phyloP scores from a whole-genome alignment of 2,797 vertebrate species.

The Arctocebus calabarensis region DNA sequence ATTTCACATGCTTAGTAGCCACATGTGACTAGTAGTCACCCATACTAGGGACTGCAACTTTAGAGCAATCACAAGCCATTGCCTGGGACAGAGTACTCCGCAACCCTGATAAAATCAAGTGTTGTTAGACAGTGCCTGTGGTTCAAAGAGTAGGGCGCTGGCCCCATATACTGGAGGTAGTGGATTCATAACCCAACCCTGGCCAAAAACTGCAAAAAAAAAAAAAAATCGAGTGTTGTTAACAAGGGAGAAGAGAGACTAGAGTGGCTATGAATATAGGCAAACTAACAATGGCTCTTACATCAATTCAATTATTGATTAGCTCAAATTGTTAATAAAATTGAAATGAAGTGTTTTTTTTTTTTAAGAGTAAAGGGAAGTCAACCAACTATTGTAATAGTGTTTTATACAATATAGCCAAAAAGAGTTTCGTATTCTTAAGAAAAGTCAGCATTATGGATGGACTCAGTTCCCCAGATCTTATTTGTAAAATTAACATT shows the following conservation, averaged over 20 bases:
- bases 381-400: slow-evolving; percentile 38
- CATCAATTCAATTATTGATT: not conserved
- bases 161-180: no score
- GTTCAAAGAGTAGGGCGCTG: no score
- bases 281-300: not conserved
- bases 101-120: not conserved
- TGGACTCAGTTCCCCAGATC: not conserved
- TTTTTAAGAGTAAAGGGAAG: not conserved
- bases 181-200: no score
- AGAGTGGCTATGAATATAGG: not conserved
- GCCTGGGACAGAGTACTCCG: not conserved
- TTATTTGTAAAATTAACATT: not conserved
- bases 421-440: not conserved
- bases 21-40: not conserved
- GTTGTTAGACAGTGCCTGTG: no score
- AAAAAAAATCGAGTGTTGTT: not conserved
- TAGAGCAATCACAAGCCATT: not conserved
- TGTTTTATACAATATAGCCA: slow-evolving; percentile 5
- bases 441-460: slow-evolving; percentile 28
- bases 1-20: not conserved
- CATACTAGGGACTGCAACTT: not conserved
- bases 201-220: no score
- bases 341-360: not conserved
- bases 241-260: not conserved
- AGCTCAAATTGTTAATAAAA: slow-evolving; percentile 29